These are phyloP conservation scores for Epistrophe eligans DNA, from an alignment of 2,888 invertebrate species.

Conservation along the genomic window DNA sequence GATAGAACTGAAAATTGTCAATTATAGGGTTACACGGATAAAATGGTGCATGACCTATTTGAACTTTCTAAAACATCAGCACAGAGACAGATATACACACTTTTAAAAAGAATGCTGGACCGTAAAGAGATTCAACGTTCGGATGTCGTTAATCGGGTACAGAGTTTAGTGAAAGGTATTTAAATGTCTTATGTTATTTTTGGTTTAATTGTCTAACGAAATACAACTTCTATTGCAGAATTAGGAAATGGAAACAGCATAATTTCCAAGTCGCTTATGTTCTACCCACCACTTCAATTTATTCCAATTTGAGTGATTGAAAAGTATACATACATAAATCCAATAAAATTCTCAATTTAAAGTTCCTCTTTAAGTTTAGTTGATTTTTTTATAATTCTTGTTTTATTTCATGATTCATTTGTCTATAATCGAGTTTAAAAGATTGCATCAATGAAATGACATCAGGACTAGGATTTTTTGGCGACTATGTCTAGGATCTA, in stretches of 20 bases:
- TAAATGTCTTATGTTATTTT: background rate
- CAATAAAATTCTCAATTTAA: conserved; percentile 8
- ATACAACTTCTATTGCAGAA: conserved; percentile 36
- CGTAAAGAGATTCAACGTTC: conserved; percentile 81
- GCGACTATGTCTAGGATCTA: too few species aligned
- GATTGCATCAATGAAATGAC: too few species aligned
- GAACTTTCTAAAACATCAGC: conserved; percentile 81
- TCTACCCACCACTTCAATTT: conserved; percentile 56
- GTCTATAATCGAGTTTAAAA: too few species aligned
- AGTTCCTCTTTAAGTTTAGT: conserved; percentile 10
- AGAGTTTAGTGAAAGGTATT: conserved; percentile 81
- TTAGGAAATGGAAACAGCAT: conserved; percentile 58
- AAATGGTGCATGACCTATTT: conserved; percentile 80
- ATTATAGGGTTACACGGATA: conserved; percentile 80
- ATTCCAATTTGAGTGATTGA: conserved; percentile 39
- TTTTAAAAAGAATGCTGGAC: conserved; percentile 81
- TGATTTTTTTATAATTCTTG: background rate
- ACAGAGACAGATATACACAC: conserved; percentile 81
- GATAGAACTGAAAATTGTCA: background rate
- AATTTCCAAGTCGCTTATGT: conserved; percentile 55
- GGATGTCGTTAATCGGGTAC: conserved; percentile 82
- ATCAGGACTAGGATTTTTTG: too few species aligned
- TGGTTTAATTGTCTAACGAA: background rate
- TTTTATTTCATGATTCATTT: background rate
- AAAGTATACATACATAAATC: background rate